These are phyloP conservation scores for Arenaria interpres DNA, from an alignment of 2,113 vertebrate species.

Conservation along the genomic window DNA sequence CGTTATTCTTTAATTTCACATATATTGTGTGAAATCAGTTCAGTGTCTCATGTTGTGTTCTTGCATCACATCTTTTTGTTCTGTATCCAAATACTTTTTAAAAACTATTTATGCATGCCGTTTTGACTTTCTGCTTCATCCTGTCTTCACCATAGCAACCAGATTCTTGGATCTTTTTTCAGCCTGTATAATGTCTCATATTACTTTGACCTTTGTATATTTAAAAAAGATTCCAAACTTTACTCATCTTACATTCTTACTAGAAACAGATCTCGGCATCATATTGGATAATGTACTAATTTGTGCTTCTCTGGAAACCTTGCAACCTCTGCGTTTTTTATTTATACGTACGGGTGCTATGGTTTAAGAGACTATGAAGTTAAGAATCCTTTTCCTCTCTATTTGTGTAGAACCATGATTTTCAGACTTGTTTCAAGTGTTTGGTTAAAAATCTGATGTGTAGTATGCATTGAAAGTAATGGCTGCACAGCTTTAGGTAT, in stretches of 20 bases:
- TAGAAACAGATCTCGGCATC: not conserved
- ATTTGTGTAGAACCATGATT: not conserved
- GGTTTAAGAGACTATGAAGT: not conserved
- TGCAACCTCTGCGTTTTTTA: not conserved
- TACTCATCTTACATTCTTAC: not conserved
- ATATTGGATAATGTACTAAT: not conserved
- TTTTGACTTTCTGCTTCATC: conserved; percentile 42
- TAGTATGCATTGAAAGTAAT: not conserved
- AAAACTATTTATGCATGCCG: not conserved
- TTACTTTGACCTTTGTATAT: not conserved
- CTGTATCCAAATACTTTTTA: not conserved
- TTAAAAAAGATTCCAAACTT: not conserved
- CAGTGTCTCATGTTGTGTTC: not conserved
- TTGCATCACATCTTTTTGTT: not conserved
- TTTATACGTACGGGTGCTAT: not conserved
- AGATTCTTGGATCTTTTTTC: conserved; percentile 38
- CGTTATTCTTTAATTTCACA: not conserved
- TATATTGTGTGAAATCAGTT: not conserved
- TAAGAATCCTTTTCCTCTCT: not conserved
- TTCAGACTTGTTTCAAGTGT: not conserved
- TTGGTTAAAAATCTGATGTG: not conserved
- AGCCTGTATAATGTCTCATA: not conserved
- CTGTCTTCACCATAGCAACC: conserved; percentile 59
- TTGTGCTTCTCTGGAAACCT: not conserved
- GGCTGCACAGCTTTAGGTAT: not conserved